Evolutionary conservation across 1,140 invertebrate species (phyloP).

Genomic region (Eueides isabella): DNA sequence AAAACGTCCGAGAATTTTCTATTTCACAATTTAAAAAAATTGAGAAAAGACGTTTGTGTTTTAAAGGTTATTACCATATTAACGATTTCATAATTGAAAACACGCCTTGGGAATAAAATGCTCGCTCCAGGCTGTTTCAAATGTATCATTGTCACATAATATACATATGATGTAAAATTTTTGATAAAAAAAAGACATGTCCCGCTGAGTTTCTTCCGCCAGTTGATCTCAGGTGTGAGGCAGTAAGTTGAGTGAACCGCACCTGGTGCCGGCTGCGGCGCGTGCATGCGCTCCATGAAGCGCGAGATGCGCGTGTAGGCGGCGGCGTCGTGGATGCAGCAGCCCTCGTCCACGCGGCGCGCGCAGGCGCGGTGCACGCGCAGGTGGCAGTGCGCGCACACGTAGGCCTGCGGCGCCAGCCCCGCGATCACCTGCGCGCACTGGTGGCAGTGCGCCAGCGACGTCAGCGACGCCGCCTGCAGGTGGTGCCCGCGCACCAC

Average conservation of each 20-base stretch:
- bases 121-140: no score
- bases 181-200: no score
- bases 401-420: constrained; percentile 96
- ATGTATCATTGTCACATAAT: no score
- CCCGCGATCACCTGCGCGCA: constrained; percentile 97
- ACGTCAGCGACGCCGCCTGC: constrained; percentile 93
- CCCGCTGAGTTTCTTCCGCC: no score
- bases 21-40: no score
- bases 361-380: constrained; percentile 88
- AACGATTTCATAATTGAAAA: no score
- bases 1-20: no score
- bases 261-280: constrained; percentile 25
- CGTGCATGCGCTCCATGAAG: constrained; percentile 88
- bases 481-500: constrained; percentile 95
- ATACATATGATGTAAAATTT: no score
- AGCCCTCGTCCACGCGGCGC: constrained; percentile 88
- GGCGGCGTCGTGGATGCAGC: constrained; percentile 87
- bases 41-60: no score
- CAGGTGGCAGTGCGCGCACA: constrained; percentile 92
- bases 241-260: neutral
- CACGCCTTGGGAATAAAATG: no score
- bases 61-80: no score
- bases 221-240: no score
- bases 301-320: constrained; percentile 85
- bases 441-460: constrained; percentile 95